Conservation (phyloP, 2,888 invertebrate genomes). For the Alloplasta piceator region DNA sequence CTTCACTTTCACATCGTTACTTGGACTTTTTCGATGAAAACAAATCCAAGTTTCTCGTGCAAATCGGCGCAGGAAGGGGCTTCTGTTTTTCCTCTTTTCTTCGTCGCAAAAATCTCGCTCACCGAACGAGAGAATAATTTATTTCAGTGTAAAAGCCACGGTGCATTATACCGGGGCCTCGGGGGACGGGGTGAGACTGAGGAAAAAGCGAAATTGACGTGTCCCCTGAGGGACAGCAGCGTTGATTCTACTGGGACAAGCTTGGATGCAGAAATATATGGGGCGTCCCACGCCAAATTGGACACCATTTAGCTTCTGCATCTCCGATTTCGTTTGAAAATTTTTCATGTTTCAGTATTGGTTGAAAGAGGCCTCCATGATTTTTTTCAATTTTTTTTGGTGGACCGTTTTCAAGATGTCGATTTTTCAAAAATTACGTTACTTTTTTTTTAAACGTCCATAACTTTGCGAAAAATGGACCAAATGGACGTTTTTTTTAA, state of each 20-base stretch:
- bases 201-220: conserved; percentile 51
- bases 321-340: too few species aligned
- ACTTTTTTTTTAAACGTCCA: too few species aligned
- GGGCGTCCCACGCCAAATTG: not conserved
- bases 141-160: conserved; percentile 42
- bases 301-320: too few species aligned
- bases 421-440: too few species aligned
- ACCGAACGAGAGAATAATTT: conserved; percentile 45
- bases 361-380: too few species aligned
- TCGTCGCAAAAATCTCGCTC: conserved; percentile 5
- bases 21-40: not conserved
- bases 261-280: not conserved
- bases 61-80: too few species aligned
- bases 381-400: too few species aligned
- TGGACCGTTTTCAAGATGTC: too few species aligned
- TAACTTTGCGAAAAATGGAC: too few species aligned
- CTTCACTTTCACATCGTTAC: not conserved
- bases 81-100: conserved; percentile 3
- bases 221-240: conserved; percentile 41
- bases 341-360: too few species aligned
- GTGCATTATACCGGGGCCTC: conserved; percentile 22
- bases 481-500: too few species aligned
- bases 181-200: conserved; percentile 19
- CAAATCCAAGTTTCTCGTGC: not conserved
- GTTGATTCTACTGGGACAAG: conserved; percentile 46